Evolutionary conservation across 2,888 invertebrate species (phyloP), one percentile per base, ranked within the genome.

Genomic region (Melinaea menophilus): DNA sequence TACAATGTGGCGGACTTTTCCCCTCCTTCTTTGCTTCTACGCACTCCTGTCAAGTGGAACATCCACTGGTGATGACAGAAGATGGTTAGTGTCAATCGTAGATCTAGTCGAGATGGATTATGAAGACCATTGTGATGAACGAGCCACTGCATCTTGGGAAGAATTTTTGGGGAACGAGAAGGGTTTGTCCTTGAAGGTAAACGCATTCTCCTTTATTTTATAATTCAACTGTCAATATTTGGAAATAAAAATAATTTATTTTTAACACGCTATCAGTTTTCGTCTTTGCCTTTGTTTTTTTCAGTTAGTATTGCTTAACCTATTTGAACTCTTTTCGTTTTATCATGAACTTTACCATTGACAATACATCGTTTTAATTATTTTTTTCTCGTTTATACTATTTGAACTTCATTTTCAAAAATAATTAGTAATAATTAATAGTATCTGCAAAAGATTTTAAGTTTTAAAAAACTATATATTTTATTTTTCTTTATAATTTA

Each of bases 21-120:
- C 79, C 3, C 75, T 88, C 0, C 72, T 85, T 33, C 71, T 82
- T 48, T 84, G 77, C 74, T 78, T 82, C 76, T 79, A 81, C 73
- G 79, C 80, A 5, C 75, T 88, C 4, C 79, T 88, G 2, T 82
- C 84, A 58, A 84, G 82, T 59, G 88, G 88, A 1, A 83, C 80
- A 0, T 81, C 86, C 0, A 86, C 84, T 31, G 83, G 79, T 22
- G 85, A 88, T 54, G 88, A 88, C 62, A 78, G 80, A 59, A 74
- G 80, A 72, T 85, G 84, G 83, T 78, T 90, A 48, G 78, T 80
- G 5, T 82, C 88, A 0, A 72, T 91, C 9, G 76, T 92, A 11
- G 86, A 90, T 12, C 72, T 91, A 12, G 84, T 92, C 9, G 91
- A 91, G 67, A 63, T 90, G 70, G 91, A 92, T 57, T 89, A 91